Base-by-base conservation (phyloP, 1,140 invertebrate genomes). In the Halotydeus destructor region DNA sequence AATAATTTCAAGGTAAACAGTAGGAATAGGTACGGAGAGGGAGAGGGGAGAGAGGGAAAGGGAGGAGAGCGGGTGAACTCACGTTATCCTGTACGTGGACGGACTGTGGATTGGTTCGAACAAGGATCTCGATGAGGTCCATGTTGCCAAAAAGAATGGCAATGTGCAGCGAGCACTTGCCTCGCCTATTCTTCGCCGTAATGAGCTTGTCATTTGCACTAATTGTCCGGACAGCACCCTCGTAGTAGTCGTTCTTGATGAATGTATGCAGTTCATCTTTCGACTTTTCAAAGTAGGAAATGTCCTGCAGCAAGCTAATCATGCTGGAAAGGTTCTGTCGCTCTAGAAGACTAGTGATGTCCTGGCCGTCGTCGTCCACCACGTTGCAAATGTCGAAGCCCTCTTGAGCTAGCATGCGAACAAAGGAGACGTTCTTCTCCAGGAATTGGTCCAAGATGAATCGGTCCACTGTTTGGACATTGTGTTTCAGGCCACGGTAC, bases 321-420 rank as follows among this genome's bases (percentile, higher is more conserved):
- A 69, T 64, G 12, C 74, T 22, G 32, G 3, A 28, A 6, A 47
- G 74, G 9, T 71, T 64, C 2, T 69, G 65, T 58, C 0, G 74
- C 67, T 9, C 78, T 66, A 30, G 25, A 9, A 44, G 25, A 12
- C 37, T 14, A 19, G 79, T 70, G 0, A 74, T 55, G 43, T 84
- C 77, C 16, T 69, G 62, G 1, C 67, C 62, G 1, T 69, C 69
- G 4, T 67, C 68, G 22, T 83, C 78, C 12, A 69, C 62, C 0
- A 80, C 62, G 49, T 82, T 78, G n/a, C 80, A 54, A 27, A 86
- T 75, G 54, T 84, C 77, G 53, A 85, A 86, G 2, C 83, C 81
- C 61, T 83, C 78, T 12, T 81, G 50, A 3, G 83, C 52, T 8
- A 88, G 58, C 48, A 79, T 71, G 42, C 75, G 71, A 12, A 51